Conservation (phyloP, 2,888 invertebrate genomes). For the Drosophila sordidula region DNA sequence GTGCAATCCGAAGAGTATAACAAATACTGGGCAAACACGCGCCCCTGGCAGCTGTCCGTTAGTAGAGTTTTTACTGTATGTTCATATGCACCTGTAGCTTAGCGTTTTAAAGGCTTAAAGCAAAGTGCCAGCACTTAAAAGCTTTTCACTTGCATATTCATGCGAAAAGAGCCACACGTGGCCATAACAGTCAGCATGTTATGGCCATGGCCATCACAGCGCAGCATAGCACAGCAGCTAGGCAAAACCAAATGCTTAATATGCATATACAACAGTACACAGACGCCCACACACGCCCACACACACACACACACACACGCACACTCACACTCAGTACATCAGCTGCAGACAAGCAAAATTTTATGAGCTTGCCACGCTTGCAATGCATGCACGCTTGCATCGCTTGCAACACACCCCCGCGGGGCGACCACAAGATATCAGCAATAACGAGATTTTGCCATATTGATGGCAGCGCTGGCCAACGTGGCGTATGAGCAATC, state of each 20-base stretch:
- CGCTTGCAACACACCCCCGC: slow-evolving; percentile 5
- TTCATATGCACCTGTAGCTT: slow-evolving; percentile 27
- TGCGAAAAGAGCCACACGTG: slow-evolving; percentile 26
- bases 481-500: slow-evolving; percentile 31
- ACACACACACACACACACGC: not conserved
- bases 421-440: slow-evolving; percentile 25
- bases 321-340: slow-evolving; percentile 3
- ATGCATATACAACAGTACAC: slow-evolving; percentile 25
- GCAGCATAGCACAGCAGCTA: not conserved
- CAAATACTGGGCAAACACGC: too few species aligned
- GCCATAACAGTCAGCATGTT: slow-evolving; percentile 17
- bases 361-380: slow-evolving; percentile 14
- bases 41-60: too few species aligned
- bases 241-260: slow-evolving; percentile 20
- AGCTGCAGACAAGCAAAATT: slow-evolving; percentile 8
- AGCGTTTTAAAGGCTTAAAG: slow-evolving; percentile 46
- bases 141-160: slow-evolving; percentile 52
- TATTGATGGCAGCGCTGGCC: slow-evolving; percentile 44
- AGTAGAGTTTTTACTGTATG: too few species aligned
- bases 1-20: too few species aligned
- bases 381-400: slow-evolving; percentile 5
- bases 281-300: too few species aligned
- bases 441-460: slow-evolving; percentile 55
- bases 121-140: slow-evolving; percentile 50
- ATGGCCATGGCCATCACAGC: slow-evolving; percentile 5